Evolutionary conservation across 2,113 vertebrate genomes (phyloP).

Genomic region (Scomber scombrus): DNA sequence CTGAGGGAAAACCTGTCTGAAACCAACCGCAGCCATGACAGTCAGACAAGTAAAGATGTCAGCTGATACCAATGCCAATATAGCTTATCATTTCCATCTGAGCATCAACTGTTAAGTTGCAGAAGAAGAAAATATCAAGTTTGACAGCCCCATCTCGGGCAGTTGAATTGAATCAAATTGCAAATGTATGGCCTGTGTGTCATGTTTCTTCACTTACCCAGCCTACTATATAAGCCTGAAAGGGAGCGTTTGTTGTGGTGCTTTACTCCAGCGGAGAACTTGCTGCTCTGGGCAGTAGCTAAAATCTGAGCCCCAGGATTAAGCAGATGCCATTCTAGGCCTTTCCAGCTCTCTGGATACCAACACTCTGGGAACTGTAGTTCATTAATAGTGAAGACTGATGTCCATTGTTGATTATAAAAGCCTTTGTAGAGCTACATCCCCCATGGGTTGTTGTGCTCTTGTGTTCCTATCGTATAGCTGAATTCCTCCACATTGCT

Average conservation of each 20-base stretch:
- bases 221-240: slow-evolving; percentile 31
- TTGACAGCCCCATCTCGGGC: slow-evolving; percentile 22
- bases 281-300: slow-evolving; percentile 77
- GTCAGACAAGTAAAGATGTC: slow-evolving; percentile 14
- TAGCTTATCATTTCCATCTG: slow-evolving; percentile 26
- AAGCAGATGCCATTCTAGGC: slow-evolving; percentile 84
- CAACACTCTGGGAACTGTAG: slow-evolving; percentile 82
- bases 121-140: slow-evolving; percentile 26
- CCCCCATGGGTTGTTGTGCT: slow-evolving; percentile 68
- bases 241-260: slow-evolving; percentile 70
- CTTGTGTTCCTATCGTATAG: slow-evolving; percentile 65
- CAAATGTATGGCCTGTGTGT: slow-evolving; percentile 38
- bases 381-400: slow-evolving; percentile 81
- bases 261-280: slow-evolving; percentile 69
- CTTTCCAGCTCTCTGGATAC: slow-evolving; percentile 82
- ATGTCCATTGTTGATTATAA: slow-evolving; percentile 79
- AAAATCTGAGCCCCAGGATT: slow-evolving; percentile 85
- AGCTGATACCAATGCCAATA: slow-evolving; percentile 42
- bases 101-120: slow-evolving; percentile 29
- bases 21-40: slow-evolving; percentile 15
- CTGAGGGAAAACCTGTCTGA: background rate
- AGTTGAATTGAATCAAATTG: slow-evolving; percentile 37
- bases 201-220: slow-evolving; percentile 34
- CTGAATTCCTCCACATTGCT: slow-evolving; percentile 73
- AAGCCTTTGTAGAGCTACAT: slow-evolving; percentile 72